phyloP scores from a whole-genome alignment of 2,888 invertebrate genomes.

The Apocheima hispidaria region DNA sequence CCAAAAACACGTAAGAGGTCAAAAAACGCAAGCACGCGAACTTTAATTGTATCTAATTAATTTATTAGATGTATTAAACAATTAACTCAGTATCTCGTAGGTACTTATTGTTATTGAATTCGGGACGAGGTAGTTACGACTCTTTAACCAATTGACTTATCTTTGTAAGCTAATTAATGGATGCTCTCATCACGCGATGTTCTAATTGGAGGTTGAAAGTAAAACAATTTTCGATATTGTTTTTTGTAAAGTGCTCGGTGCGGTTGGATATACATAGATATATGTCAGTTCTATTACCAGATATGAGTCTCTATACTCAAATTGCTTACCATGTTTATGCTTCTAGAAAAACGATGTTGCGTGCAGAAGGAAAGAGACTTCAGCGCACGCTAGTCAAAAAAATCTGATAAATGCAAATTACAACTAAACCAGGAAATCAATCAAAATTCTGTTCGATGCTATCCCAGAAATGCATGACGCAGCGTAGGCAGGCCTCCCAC shows the following conservation, averaged over 20 bases:
- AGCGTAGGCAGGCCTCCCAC: too few species aligned
- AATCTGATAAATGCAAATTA: too few species aligned
- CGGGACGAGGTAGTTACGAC: slow-evolving; percentile 63
- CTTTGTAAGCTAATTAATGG: slow-evolving; percentile 80
- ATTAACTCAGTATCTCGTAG: slow-evolving; percentile 78
- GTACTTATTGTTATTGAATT: slow-evolving; percentile 78
- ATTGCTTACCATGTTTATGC: too few species aligned
- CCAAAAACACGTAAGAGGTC: slow-evolving; percentile 41
- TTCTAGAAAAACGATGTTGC: too few species aligned
- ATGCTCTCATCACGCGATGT: slow-evolving; percentile 75
- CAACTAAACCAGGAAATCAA: too few species aligned
- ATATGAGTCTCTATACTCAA: slow-evolving; percentile 7
- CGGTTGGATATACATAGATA: background rate
- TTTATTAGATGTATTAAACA: slow-evolving; percentile 86
- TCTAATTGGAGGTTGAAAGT: slow-evolving; percentile 70
- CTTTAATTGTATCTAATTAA: slow-evolving; percentile 83
- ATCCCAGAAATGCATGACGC: too few species aligned
- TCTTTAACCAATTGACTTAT: slow-evolving; percentile 81
- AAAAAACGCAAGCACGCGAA: slow-evolving; percentile 70
- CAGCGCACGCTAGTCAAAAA: too few species aligned
- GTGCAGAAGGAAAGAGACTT: too few species aligned
- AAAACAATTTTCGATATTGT: slow-evolving; percentile 62
- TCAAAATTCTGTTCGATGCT: too few species aligned
- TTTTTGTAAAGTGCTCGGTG: slow-evolving; percentile 44
- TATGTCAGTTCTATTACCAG: slow-evolving; percentile 1